phyloP scores from a whole-genome alignment of 2,888 invertebrate genomes.

The Spialia ferax region DNA sequence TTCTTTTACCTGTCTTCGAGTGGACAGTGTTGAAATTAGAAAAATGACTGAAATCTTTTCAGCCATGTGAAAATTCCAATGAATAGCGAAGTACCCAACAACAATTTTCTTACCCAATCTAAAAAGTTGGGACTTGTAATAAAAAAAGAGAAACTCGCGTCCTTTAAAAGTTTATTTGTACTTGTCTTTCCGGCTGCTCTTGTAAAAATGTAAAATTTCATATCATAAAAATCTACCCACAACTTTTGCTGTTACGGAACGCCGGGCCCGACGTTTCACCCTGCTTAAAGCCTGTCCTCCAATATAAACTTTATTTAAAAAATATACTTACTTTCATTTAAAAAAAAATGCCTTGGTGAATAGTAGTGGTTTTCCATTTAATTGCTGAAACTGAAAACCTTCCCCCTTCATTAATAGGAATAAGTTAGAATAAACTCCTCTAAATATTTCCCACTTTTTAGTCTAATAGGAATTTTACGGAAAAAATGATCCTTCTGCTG shows the following conservation, averaged over 20 bases:
- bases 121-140: conserved; percentile 32
- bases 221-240: conserved; percentile 38
- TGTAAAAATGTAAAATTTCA: conserved; percentile 41
- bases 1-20: no score
- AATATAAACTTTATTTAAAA: background rate
- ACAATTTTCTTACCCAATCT: conserved; percentile 20
- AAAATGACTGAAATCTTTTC: background rate
- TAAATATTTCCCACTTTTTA: no score
- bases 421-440: no score
- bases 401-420: no score
- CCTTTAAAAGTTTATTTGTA: conserved; percentile 39
- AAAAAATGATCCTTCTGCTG: no score
- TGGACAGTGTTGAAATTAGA: no score
- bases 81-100: background rate
- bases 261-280: conserved; percentile 21
- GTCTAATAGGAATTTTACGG: no score
- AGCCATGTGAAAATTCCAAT: background rate
- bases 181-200: conserved; percentile 39
- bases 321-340: background rate
- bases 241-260: conserved; percentile 40
- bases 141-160: conserved; percentile 33
- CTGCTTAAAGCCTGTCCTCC: conserved; percentile 16
- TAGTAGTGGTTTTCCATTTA: no score
- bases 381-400: no score
- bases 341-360: background rate